phyloP scores from a whole-genome alignment of 2,113 vertebrate genomes.

The Pontoporia blainvillei region DNA sequence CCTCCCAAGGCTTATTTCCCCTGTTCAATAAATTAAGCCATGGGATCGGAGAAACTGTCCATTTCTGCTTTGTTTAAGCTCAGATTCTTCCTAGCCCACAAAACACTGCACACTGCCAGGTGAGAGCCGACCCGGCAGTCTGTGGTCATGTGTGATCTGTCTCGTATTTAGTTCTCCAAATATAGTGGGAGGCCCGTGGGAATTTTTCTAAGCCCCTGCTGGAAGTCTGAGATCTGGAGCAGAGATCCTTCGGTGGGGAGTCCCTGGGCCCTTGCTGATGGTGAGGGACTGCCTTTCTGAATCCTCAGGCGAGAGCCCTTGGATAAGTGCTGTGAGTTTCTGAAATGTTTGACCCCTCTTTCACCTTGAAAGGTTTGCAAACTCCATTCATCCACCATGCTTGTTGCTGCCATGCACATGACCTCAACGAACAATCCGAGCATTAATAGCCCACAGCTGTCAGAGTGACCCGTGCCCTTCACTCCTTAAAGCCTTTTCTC shows the following conservation, averaged over 20 bases:
- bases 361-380: slow-evolving; percentile 14
- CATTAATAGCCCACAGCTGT: slow-evolving; percentile 5
- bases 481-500: slow-evolving; percentile 25
- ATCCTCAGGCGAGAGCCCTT: background rate
- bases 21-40: slow-evolving; percentile 53
- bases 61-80: slow-evolving; percentile 46
- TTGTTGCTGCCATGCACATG: slow-evolving; percentile 33
- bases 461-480: background rate
- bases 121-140: background rate
- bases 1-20: slow-evolving; percentile 37
- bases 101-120: slow-evolving; percentile 1
- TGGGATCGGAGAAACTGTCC: background rate
- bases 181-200: background rate
- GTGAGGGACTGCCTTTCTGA: background rate
- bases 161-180: slow-evolving; percentile 14
- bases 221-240: background rate
- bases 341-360: background rate
- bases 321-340: background rate
- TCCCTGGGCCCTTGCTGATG: background rate
- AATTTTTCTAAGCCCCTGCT: background rate
- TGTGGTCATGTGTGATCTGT: background rate
- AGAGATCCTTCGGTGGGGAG: background rate
- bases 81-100: background rate
- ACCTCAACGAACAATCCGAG: background rate
- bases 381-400: background rate